Evolutionary conservation across 2,113 vertebrate species (phyloP), one percentile per base, ranked within the genome.

Genomic region (Grantiella picta): DNA sequence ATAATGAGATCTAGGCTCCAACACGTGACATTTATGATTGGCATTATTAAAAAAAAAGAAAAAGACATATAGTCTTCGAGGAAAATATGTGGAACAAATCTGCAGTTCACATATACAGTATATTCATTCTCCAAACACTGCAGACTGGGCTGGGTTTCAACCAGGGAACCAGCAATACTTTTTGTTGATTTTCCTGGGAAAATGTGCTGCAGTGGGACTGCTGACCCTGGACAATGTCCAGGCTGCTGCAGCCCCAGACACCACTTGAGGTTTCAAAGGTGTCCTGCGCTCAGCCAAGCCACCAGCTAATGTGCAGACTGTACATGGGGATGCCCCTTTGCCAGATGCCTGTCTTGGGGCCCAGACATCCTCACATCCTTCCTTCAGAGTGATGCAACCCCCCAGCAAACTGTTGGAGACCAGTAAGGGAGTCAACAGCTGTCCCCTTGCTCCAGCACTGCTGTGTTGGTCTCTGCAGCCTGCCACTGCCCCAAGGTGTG

Each of bases 21-120:
- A 69, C 92, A 90, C 29, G 81, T 94, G 88, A 90, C 73, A 59
- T 81, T 92, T 92, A 85, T 93, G 94, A 95, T 85, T 92, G 95
- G 64, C 90, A 82, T 95, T 96, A 92, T 93, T 82, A 15, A 40
- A n/a, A 86, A 69, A 72, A 75, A 44, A 44, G 72, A 36, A 80
- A 78, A 75, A 94, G 84, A 88, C 75, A 71, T 86, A 65, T 60
- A 87, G 73, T 87, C 78, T 89, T 86, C 12, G 25, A 94, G 88
- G 86, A 73, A 73, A 92, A 89, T 33, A 33, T 4, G 57, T 53
- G 63, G 82, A 79, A 50, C 82, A 79, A 70, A 82, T 38, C 79
- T 73, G 50, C 86, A 31, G 79, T 73, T 85, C 82, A n/a, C 49
- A 36, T 23, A n/a, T 17, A 45, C 64, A 33, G 57, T 66, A 23